Base-by-base conservation (phyloP, 2,797 vertebrate species). In the Megalops cyprinoides region DNA sequence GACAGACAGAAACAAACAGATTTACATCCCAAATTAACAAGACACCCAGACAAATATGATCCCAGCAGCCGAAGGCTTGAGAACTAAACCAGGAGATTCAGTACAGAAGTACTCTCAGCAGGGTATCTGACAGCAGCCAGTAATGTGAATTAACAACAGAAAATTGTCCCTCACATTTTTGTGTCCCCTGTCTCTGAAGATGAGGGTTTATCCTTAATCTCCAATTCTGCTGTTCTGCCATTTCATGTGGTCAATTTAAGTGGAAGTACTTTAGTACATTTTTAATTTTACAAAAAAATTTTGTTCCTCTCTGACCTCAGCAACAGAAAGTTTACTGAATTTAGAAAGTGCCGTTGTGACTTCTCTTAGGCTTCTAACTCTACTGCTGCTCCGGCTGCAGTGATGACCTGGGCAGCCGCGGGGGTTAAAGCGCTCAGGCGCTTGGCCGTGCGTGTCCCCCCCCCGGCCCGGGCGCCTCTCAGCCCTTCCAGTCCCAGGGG, bases 401-500 rank as follows among this genome's bases (percentile, higher is more conserved):
- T 18, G 76, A 76, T 73, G 74, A 48, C 77, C 46, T 82, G 20
- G 58, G 12, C 28, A 74, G 46, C 4, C 0, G 25, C 12, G 74
- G 48, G 74, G 48, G 9, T 49, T 85, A 83, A 84, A 87, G 85
- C 84, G 79, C 83, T 77, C 76, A n/a, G 1, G 44, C 25, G 15
- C 18, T 73, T 60, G 20, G 44, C 34, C 20, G 44, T 71, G 18
- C 23, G n/a, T n/a, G n/a, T 7, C 3, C 58, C 49, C 18, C 51
- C 28, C 34, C 37, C 77, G 39, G 31, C 74, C 23, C 28, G 10
- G n/a, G 20, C 53, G 25, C 55, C 56, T 77, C 84, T 96, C 92
- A 96, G 82, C 88, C 90, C 87, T 97, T 97, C 96, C 97, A 99
- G 87, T 99, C 95, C 98, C 98, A 99, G 49, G 98, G 98, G 80